Conservation (phyloP, 2,888 invertebrate species). For the Pinctada fucata region DNA sequence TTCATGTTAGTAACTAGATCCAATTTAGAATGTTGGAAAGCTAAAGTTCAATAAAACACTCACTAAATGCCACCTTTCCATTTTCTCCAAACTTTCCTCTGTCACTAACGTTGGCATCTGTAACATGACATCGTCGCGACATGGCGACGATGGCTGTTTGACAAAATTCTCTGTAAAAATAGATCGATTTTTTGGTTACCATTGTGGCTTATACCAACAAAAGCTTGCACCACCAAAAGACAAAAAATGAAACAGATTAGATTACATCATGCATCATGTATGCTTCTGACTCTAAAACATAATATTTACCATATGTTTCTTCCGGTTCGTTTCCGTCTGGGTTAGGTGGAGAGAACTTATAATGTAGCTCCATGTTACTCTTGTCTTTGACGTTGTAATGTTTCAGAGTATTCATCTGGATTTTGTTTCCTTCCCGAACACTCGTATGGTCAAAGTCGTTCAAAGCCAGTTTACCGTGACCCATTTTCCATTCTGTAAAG, state of each 20-base stretch:
- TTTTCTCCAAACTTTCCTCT: conserved; percentile 22
- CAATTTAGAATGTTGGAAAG: too few species aligned
- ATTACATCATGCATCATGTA: too few species aligned
- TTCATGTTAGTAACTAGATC: too few species aligned
- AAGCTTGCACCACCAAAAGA: too few species aligned
- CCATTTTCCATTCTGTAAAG: conserved; percentile 54
- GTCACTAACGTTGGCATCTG: conserved; percentile 16
- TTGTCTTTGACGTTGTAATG: conserved; percentile 53
- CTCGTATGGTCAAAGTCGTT: conserved; percentile 50
- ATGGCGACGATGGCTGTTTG: not conserved
- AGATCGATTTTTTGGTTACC: too few species aligned
- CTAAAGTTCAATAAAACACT: not conserved
- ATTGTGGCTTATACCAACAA: too few species aligned
- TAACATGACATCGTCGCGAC: not conserved
- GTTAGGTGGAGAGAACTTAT: conserved; percentile 29
- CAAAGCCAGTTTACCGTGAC: conserved; percentile 45
- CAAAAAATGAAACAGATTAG: too few species aligned
- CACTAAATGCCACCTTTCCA: conserved; percentile 50
- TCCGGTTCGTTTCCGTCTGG: not conserved
- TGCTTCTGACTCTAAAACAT: too few species aligned
- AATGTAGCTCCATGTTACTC: conserved; percentile 51
- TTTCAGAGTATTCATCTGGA: conserved; percentile 50
- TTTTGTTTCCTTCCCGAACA: conserved; percentile 39
- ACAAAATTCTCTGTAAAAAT: not conserved
- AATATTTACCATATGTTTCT: conserved; percentile 14